phyloP scores from a whole-genome alignment of 2,797 vertebrate species.

The Knipowitschia caucasica region DNA sequence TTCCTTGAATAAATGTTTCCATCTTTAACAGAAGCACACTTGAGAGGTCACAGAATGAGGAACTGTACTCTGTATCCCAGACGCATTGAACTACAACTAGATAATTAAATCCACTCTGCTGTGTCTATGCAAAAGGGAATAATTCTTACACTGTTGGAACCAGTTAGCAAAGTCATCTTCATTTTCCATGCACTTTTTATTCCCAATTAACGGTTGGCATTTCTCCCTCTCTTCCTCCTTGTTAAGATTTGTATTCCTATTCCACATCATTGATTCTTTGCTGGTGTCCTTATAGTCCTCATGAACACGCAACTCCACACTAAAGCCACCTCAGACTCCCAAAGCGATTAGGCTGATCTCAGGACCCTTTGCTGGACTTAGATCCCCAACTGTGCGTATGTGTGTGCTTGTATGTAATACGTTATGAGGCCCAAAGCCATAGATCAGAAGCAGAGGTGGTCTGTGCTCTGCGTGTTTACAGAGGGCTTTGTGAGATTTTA shows the following conservation, averaged over 20 bases:
- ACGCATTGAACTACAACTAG: constrained; percentile 19
- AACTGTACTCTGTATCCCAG: constrained; percentile 15
- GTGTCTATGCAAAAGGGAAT: constrained; percentile 22
- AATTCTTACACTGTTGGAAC: constrained; percentile 28
- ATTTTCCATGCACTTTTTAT: constrained; percentile 43
- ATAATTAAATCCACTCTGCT: constrained; percentile 25
- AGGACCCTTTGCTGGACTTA: constrained; percentile 43
- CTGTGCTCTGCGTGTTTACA: background rate
- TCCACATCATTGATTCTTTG: constrained; percentile 19
- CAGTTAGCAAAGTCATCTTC: constrained; percentile 45
- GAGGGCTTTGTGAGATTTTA: background rate
- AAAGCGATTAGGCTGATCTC: constrained; percentile 48
- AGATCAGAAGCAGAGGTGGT: background rate
- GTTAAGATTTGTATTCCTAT: constrained; percentile 25
- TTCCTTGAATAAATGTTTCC: constrained; percentile 7
- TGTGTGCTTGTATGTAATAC: background rate
- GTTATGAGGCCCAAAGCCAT: background rate
- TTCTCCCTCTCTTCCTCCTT: background rate
- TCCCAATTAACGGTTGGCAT: constrained; percentile 39
- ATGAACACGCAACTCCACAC: constrained; percentile 30
- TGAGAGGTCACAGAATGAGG: constrained; percentile 14
- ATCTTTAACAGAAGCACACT: constrained; percentile 1
- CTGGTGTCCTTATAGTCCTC: constrained; percentile 24
- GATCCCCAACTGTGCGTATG: constrained; percentile 10
- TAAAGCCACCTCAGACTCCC: constrained; percentile 41